Conservation (phyloP, 2,113 vertebrate genomes). For the Pollimyrus isidori region DNA sequence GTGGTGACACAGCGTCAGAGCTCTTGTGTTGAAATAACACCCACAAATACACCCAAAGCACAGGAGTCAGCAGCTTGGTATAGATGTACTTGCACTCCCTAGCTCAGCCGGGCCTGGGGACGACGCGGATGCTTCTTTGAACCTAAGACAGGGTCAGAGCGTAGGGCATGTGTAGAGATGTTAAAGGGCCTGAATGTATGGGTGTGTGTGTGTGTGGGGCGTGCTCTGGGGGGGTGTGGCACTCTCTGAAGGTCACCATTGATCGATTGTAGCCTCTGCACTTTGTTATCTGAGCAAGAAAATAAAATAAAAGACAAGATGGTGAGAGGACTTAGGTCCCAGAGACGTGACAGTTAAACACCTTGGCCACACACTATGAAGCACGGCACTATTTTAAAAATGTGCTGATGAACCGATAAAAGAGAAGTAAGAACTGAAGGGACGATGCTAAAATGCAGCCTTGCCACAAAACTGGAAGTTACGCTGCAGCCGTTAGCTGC, state of each 20-base stretch:
- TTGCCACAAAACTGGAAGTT: not conserved
- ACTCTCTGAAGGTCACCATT: not conserved
- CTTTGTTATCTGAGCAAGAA: not conserved
- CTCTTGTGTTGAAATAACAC: not conserved
- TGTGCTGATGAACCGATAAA: slow-evolving; percentile 53
- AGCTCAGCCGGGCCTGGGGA: not conserved
- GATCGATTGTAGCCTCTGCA: not conserved
- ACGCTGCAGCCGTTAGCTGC: not conserved
- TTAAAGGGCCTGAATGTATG: not conserved
- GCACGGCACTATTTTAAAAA: slow-evolving; percentile 51
- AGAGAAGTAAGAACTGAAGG: slow-evolving; percentile 56
- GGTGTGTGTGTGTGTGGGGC: not conserved
- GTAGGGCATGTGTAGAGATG: not conserved
- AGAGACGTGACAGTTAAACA: slow-evolving; percentile 26
- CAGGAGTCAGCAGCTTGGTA: not conserved
- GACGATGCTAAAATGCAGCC: slow-evolving; percentile 43
- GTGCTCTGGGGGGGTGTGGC: not conserved
- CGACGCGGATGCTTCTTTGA: not conserved
- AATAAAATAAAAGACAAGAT: slow-evolving; percentile 1
- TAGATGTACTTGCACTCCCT: not conserved
- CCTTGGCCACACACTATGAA: slow-evolving; percentile 46
- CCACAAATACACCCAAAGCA: not conserved
- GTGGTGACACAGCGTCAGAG: not conserved
- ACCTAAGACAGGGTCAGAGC: not conserved
- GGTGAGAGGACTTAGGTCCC: not conserved